Evolutionary conservation across 2,797 vertebrate genomes (phyloP), one percentile per base, ranked within the genome.

Genomic region (Bufotes viridis): DNA sequence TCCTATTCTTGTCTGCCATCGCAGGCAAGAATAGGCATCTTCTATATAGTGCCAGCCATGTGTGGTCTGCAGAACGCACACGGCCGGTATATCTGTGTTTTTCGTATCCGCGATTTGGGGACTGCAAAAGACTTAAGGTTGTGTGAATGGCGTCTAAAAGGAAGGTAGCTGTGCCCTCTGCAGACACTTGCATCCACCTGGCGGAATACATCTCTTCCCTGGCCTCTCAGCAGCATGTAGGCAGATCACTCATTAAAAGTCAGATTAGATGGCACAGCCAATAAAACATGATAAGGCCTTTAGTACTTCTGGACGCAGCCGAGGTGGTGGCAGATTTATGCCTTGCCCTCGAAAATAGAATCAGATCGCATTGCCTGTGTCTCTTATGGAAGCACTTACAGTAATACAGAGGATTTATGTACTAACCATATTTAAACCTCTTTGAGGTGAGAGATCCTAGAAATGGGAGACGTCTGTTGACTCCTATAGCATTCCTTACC

Each of bases 91-190:
- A 42, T 42, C 0, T 5, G 2, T 42, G 42, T 3, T 42, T 42
- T 42, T 4, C 29, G 29, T 2, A 34, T 34, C 29, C 3, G 29
- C 29, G 1, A 34, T 34, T 34, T 34, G 29, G 4, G 42, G 42
- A 42, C 42, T 5, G 6, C 42, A 42, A 42, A 42, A 42, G 4
- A 42, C 42, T 42, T 42, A 42, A 34, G 29, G 42, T 42, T 7
- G 42, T 42, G 42, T 42, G 4, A 42, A 42, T 42, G 42, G 6
- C 5, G 42, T 5, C 42, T 42, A 42, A 42, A 42, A 42, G 34
- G 42, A 42, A 24, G 87, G 91, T 92, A 92, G 91, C 92, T 92
- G 90, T 26, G 87, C 90, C 91, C 91, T 91, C 90, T 90, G 91
- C 91, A 81, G 65, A 87, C 81, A 83, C 61, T 0, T 9, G 49